Base-by-base conservation (phyloP, 1,140 invertebrate genomes). In the Drosophila fuyamai region DNA sequence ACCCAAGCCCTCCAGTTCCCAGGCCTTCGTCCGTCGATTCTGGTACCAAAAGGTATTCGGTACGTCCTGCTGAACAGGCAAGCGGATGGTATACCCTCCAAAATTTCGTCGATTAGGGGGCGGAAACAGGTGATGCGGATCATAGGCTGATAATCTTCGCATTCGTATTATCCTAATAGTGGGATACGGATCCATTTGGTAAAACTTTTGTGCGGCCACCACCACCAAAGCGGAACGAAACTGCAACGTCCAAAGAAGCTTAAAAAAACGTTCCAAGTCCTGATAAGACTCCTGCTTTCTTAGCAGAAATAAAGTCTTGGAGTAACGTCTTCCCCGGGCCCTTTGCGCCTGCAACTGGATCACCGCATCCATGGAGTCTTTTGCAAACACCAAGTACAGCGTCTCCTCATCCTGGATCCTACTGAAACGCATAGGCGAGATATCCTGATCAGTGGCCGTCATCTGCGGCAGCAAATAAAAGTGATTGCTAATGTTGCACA, bases 181-280 rank as follows among this genome's bases (percentile, higher is more conserved):
- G 14, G 84, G 84, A 67, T 89, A 89, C 0, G 84, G 84, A 63
- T 89, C 85, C 76, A 88, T 81, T 50, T 75, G 65, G 48, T 89
- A 90, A 13, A 84, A 57, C 27, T 35, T 55, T 10, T n/a, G 38
- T 1, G 60, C 23, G 1, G 50, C 65, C 40, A 80, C 56, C 51
- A 89, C 61, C 5, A 88, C 65, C 46, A 88, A 27, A 5, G 85
- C 73, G 7, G 73, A 63, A 6, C 85, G 85, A 23, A 75, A 89
- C 10, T 88, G 73, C 5, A 72, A 41, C 1, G 44, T 16, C 84
- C 84, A 89, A 0, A 89, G 29, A 4, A 47, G 51, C 1, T 79
- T 12, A 18, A 89, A 89, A 6, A 89, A 66, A 0, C 44, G 0
- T 12, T 8, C 35, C 1, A 89, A n/a, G 0, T 7, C 5, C 2